Evolutionary conservation across 2,888 invertebrate species (phyloP), one percentile per base, ranked within the genome.

Genomic region (Amblyteles armatorius): DNA sequence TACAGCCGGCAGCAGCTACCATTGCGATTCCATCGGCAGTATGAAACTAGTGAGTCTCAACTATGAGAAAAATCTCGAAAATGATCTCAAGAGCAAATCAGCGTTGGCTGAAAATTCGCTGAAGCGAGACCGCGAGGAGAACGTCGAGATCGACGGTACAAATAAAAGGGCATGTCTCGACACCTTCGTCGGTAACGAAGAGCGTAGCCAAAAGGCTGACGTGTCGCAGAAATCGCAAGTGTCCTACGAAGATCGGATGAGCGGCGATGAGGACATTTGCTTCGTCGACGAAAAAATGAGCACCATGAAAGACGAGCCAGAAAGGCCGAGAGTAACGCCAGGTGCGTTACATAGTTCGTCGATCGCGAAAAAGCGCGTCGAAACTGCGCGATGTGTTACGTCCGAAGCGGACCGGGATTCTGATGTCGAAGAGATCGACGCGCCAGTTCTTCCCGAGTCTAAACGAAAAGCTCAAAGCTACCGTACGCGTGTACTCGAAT

Each of bases 41-140:
- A 68, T 82, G 26, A 82, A 82, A 77, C 26, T 82, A 9, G 50
- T 52, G 11, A 85, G 67, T 60, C 16, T 79, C 2, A 82, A 82
- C 48, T 69, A 74, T 48, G 74, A 69, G 16, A 78, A 44, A n/a
- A 65, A 67, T 29, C 11, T 67, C 4, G 29, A 33, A 16, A 16
- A 76, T 2, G 79, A 79, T 4, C 74, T 60, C 13, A 22, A 48
- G 6, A 29, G 1, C 7, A 29, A 26, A 9, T 2, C 36, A 3
- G 40, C 36, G 26, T 40, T 16, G 11, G 13, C 13, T 0, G 63
- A 69, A n/a, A 57, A 33, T 36, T 29, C 82, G n/a, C n/a, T n/a
- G 40, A 82, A 85, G 26, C 74, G 84, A 6, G 19, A 16, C n/a
- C 82, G 82, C 3, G 84, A 79, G 1, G 74, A 79, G 1, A 74